phyloP scores from a whole-genome alignment of 1,140 invertebrate genomes.

The Parasteatoda tepidariorum region DNA sequence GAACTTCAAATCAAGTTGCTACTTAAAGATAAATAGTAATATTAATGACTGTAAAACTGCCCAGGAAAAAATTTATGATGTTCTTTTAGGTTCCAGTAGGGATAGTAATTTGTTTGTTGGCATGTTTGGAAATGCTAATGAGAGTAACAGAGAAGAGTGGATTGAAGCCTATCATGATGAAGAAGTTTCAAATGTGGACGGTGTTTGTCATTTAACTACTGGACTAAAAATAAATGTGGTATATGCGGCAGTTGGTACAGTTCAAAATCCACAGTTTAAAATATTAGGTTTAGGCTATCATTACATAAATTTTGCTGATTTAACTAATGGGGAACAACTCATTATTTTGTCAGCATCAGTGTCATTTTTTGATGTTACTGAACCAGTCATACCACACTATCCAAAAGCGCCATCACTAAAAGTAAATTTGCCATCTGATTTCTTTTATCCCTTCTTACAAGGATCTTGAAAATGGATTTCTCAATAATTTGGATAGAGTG shows the following conservation, averaged over 20 bases:
- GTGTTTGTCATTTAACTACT: constrained; percentile 68
- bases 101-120: constrained; percentile 71
- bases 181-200: background rate
- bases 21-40: background rate
- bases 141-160: constrained; percentile 72
- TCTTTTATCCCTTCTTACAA: constrained; percentile 77
- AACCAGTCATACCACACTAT: constrained; percentile 71
- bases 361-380: constrained; percentile 74
- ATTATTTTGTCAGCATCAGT: constrained; percentile 67
- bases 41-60: background rate
- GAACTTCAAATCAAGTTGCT: constrained; percentile 27
- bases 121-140: constrained; percentile 73
- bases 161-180: constrained; percentile 68
- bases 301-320: constrained; percentile 2
- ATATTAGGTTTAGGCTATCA: constrained; percentile 71
- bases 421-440: constrained; percentile 76
- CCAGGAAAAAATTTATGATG: constrained; percentile 1
- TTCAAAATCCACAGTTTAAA: constrained; percentile 70
- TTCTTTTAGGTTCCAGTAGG: background rate
- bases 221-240: constrained; percentile 71
- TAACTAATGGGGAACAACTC: background rate
- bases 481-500: too few species aligned
- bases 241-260: constrained; percentile 70
- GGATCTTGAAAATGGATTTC: too few species aligned
- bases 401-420: constrained; percentile 74